phyloP scores from a whole-genome alignment of 1,140 invertebrate species.

The Atta colombica region DNA sequence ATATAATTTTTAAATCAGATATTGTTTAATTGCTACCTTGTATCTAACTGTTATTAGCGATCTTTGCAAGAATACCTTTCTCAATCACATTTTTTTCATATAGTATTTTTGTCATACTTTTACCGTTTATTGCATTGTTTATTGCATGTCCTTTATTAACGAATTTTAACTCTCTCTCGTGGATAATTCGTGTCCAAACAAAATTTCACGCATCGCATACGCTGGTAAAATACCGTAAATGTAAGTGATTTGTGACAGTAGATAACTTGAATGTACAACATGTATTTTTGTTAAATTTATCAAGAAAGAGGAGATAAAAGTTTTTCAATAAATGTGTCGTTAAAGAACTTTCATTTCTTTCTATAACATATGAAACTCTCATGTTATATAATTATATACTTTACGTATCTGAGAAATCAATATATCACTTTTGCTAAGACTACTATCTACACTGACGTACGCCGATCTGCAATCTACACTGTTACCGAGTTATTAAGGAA shows the following conservation, averaged over 20 bases:
- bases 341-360: conserved; percentile 78
- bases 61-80: background rate
- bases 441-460: conserved; percentile 82
- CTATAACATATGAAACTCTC: conserved; percentile 76
- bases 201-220: too few relatives aligned
- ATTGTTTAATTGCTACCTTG: background rate
- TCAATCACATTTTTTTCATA: background rate
- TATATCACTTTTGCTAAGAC: conserved; percentile 83
- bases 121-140: background rate
- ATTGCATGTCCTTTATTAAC: too few relatives aligned
- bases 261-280: too few relatives aligned
- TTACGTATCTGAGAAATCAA: conserved; percentile 85
- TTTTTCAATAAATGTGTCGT: conserved; percentile 70
- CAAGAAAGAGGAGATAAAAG: conserved; percentile 72
- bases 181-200: too few relatives aligned
- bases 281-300: too few relatives aligned
- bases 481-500: conserved; percentile 82
- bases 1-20: background rate
- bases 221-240: too few relatives aligned
- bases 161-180: too few relatives aligned
- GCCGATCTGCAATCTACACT: conserved; percentile 77
- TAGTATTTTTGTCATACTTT: background rate
- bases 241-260: too few relatives aligned
- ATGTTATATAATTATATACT: conserved; percentile 82
- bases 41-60: background rate